Evolutionary conservation across 2,888 invertebrate genomes (phyloP), one percentile per base, ranked within the genome.

Genomic region (Oligia latruncula): DNA sequence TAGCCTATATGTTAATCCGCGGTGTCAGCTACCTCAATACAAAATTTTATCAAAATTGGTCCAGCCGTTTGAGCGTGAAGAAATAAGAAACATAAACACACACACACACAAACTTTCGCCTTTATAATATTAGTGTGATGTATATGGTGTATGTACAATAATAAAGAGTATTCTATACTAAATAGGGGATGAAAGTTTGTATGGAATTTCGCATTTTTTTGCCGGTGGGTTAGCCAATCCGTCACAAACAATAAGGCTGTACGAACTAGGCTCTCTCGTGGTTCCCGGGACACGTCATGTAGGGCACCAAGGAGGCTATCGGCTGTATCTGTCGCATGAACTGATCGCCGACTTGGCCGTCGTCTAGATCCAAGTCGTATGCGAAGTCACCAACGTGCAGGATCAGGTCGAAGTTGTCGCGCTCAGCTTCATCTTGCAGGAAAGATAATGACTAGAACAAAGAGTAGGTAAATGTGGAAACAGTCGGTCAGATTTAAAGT

Each of bases 271-370:
- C 13, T n/a, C 13, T 13, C 43, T 43, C 43, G 40, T 67, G 66
- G n/a, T 67, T 67, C n/a, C 67, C 67, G 3, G 67, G 67, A 43
- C 67, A 67, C 17, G 67, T 67, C 67, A 67, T 67, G 15, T 67
- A 67, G 71, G 71, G 71, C 43, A 71, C 71, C 15, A 60, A 17
- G 58, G 98, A 98, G 52, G 99, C 99, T 64, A 99, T 97, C 0
- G 98, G 97, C 95, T 99, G 98, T 79, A 99, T 98, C 97, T 99
- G 98, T 20, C 98, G 97, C 99, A 99, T 99, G 95, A 99, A 99
- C 93, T 98, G 97, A 96, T 99, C 99, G 0, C 99, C 99, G 15
- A 67, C 67, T 67, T n/a, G 15, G 4, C n/a, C 67, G 67, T 67
- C 43, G 15, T 67, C 43, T 15, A 9, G 17, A 43, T 67, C n/a